These are phyloP conservation scores for Caerostris extrusa DNA, from an alignment of 1,140 invertebrate genomes.

Conservation along the genomic window DNA sequence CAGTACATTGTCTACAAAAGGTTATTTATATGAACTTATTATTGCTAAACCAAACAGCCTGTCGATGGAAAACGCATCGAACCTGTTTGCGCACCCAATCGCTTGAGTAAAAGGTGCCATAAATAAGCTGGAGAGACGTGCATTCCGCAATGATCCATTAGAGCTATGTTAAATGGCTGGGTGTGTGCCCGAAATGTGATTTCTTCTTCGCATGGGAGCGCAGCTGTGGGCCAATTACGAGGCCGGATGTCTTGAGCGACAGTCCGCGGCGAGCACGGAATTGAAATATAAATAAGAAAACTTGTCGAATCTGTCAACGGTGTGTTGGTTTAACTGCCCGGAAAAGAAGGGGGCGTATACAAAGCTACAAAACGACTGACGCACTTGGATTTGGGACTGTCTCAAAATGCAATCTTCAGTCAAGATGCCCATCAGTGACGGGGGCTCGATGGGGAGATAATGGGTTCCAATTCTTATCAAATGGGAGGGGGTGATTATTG, in stretches of 20 bases:
- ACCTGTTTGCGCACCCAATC: too few species aligned
- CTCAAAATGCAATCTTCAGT: too few species aligned
- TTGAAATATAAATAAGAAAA: slow-evolving; percentile 40
- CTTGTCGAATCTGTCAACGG: slow-evolving; percentile 25
- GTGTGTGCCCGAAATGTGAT: slow-evolving; percentile 50
- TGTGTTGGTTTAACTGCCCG: neutral
- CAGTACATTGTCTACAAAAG: too few species aligned
- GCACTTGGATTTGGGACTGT: too few species aligned
- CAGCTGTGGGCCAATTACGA: slow-evolving; percentile 65
- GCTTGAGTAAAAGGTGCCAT: neutral
- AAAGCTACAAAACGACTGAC: neutral
- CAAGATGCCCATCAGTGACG: too few species aligned
- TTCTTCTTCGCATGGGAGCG: slow-evolving; percentile 5
- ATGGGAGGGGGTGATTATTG: too few species aligned
- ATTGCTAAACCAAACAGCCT: too few species aligned
- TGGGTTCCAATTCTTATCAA: too few species aligned
- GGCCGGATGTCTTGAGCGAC: slow-evolving; percentile 63
- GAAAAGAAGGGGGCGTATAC: neutral
- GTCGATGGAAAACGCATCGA: too few species aligned
- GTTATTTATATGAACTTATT: too few species aligned
- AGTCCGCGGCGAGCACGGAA: neutral
- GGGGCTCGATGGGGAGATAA: too few species aligned
- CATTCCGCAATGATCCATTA: slow-evolving; percentile 51
- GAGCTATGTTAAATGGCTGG: slow-evolving; percentile 66
- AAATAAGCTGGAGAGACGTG: slow-evolving; percentile 43